Base-by-base conservation (phyloP, 1,140 invertebrate species). In the Drosophila sp. region DNA sequence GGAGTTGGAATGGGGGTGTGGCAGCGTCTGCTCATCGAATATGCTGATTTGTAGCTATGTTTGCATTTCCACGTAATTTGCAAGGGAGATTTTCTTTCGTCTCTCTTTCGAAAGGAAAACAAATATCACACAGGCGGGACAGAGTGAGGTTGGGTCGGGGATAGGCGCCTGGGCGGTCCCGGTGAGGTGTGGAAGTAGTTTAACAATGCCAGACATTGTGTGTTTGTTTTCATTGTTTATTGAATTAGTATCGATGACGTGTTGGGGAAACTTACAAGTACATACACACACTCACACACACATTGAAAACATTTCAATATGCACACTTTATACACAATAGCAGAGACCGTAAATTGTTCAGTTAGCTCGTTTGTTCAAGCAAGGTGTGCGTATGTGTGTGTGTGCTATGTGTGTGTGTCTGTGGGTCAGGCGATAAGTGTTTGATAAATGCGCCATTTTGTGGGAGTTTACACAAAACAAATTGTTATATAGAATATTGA, bases 181-280 rank as follows among this genome's bases (percentile, higher is more conserved):
- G 33, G 27, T 56, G 25, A 30, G 41, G 60, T 66, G 27, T 30
- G 41, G 29, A 3, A 50, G 44, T 27, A 50, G 44, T 10, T 58
- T 56, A 70, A 64, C 60, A 64, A 70, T 60, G 72, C 30, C 62
- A 66, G 54, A 77, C 63, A 68, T 69, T 41, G 44, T 27, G 44
- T 50, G 40, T 72, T 40, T 68, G 57, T 66, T 81, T 77, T 60
- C 66, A 82, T 82, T 82, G 74, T 82, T 82, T 82, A 82, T 82
- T 82, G 74, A 81, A 78, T 82, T 82, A 82, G 73, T 82, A 82
- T 82, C 79, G 73, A 71, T 81, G 66, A 58, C 60, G 60, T 77
- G 79, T 68, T 72, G 79, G 56, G 35, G 7, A 33, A 58, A 25
- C 7, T 27, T 7, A 50, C 35, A 62, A 58, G 61, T 38, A 41